Percentiles rank a stretch among this genome's conserved stretches.
Evolutionary conservation across 2,888 invertebrate species (phyloP).

Genomic region (Leuctra nigra): DNA sequence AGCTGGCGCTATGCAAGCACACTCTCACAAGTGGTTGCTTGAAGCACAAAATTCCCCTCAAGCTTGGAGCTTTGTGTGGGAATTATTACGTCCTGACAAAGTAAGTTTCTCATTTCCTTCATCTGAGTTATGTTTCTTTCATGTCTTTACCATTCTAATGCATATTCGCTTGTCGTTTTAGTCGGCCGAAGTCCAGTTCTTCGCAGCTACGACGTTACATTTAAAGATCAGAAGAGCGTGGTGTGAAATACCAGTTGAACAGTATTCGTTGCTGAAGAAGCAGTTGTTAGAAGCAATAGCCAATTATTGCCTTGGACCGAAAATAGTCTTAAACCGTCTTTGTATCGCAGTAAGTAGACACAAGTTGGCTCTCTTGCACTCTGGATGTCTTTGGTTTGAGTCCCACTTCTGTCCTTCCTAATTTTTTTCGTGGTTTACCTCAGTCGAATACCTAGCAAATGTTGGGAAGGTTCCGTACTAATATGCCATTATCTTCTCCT

Average conservation of each 20-base stretch:
- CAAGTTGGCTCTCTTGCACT: too few relatives aligned
- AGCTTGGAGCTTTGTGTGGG: constrained; percentile 93
- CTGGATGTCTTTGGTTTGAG: too few relatives aligned
- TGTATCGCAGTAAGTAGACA: constrained; percentile 76
- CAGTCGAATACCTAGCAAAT: too few relatives aligned
- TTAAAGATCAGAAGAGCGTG: constrained; percentile 82
- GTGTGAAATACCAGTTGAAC: constrained; percentile 76
- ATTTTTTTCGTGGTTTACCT: too few relatives aligned
- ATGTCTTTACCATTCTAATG: too few relatives aligned
- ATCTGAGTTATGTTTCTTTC: too few relatives aligned
- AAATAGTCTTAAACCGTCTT: constrained; percentile 76
- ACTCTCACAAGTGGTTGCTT: constrained; percentile 80
- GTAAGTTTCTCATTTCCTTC: constrained; percentile 52
- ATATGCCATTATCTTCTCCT: too few relatives aligned
- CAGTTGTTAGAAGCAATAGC: constrained; percentile 71
- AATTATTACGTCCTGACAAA: constrained; percentile 72
- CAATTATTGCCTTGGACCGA: constrained; percentile 71
- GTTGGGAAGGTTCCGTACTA: too few relatives aligned
- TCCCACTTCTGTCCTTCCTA: too few relatives aligned
- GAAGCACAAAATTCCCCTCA: constrained; percentile 76
- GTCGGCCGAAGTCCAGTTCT: constrained; percentile 87
- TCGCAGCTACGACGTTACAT: constrained; percentile 85
- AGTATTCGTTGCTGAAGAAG: constrained; percentile 67
- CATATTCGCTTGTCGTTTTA: constrained; percentile 38
- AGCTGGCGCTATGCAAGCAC: constrained; percentile 56